Percentiles rank a stretch among this genome's conserved stretches.
These are phyloP conservation scores for Pogonocichla stellata DNA, from an alignment of 2,113 vertebrate species.

Conservation along the genomic window DNA sequence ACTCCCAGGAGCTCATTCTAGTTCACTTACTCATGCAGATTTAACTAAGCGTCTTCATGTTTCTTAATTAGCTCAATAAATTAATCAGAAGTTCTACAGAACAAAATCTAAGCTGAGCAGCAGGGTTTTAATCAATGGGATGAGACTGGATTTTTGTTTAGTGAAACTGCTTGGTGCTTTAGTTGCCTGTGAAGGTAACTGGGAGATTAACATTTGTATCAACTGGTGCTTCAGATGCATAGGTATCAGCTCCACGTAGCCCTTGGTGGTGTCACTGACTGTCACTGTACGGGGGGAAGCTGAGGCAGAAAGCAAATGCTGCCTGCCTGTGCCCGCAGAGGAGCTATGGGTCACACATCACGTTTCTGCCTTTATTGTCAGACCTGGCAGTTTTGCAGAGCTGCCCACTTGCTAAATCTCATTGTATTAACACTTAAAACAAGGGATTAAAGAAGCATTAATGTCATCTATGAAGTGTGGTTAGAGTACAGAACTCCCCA, in stretches of 20 bases:
- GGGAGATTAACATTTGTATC: not conserved
- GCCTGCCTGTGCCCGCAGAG: not conserved
- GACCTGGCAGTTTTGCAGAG: not conserved
- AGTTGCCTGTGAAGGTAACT: not conserved
- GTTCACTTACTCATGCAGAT: not conserved
- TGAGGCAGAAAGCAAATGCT: not conserved
- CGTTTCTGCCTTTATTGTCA: not conserved
- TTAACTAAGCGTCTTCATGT: conserved; percentile 1
- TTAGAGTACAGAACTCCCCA: not conserved
- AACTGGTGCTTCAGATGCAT: not conserved
- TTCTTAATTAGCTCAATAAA: conserved; percentile 18
- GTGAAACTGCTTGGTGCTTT: not conserved
- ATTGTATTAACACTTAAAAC: not conserved
- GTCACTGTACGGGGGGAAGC: not conserved
- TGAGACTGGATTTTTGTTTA: not conserved
- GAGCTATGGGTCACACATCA: not conserved
- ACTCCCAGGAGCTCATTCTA: not conserved
- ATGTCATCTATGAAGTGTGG: not conserved
- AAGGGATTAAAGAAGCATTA: not conserved
- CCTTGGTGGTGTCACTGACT: not conserved
- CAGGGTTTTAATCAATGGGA: not conserved
- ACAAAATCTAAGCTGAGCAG: not conserved
- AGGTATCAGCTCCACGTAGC: rapidly evolving
- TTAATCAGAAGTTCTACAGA: not conserved
- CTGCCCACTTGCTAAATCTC: not conserved